Conservation (phyloP, 1,140 invertebrate species). For the Heterodera carotae region DNA sequence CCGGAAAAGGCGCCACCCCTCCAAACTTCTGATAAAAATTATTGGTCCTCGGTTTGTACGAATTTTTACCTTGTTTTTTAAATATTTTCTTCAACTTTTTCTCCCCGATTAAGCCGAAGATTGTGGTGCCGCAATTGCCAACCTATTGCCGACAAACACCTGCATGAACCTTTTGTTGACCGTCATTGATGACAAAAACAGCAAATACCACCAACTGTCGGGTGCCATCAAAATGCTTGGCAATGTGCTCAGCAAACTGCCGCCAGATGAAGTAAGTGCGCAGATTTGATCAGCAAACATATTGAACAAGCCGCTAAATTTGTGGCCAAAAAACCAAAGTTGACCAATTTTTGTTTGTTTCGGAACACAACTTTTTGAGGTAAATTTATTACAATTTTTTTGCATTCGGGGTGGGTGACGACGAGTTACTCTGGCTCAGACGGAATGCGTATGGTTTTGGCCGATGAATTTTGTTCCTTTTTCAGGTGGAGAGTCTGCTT, state of each 20-base stretch:
- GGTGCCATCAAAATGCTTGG: slow-evolving; percentile 89
- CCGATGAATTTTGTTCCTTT: neutral
- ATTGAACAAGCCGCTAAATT: too few species aligned
- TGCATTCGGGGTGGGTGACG: neutral
- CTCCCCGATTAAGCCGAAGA: slow-evolving; percentile 69
- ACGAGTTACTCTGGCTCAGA: too few species aligned
- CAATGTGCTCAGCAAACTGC: slow-evolving; percentile 77
- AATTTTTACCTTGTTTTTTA: too few species aligned
- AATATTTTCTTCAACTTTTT: neutral
- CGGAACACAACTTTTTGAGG: too few species aligned
- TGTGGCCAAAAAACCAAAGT: too few species aligned
- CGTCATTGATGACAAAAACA: slow-evolving; percentile 77
- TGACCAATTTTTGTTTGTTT: too few species aligned
- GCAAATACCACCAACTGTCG: slow-evolving; percentile 79
- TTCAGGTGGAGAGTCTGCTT: slow-evolving; percentile 72
- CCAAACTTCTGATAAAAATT: too few species aligned
- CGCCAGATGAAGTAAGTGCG: slow-evolving; percentile 68
- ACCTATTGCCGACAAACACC: slow-evolving; percentile 74
- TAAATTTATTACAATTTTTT: neutral
- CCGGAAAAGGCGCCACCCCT: too few species aligned
- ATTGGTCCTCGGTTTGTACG: too few species aligned
- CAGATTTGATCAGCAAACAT: too few species aligned
- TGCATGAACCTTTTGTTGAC: slow-evolving; percentile 76
- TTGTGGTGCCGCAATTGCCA: slow-evolving; percentile 75
- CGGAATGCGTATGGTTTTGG: too few species aligned